phyloP scores from a whole-genome alignment of 2,797 vertebrate species.

The Tragopan temminckii region DNA sequence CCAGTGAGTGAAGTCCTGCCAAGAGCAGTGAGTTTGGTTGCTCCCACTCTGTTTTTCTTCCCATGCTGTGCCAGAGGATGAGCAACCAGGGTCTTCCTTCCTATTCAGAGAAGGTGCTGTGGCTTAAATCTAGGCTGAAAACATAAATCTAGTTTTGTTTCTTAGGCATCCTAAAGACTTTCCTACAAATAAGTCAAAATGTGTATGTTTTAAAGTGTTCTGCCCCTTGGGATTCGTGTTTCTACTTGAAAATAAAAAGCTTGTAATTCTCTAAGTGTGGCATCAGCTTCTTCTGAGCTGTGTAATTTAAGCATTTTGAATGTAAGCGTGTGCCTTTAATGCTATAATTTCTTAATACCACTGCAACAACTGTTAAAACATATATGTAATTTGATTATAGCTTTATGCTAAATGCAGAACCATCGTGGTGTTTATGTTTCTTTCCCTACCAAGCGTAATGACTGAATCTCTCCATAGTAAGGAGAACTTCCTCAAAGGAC shows the following conservation, averaged over 20 bases:
- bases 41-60: neutral
- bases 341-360: neutral
- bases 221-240: neutral
- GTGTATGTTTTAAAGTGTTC: neutral
- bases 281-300: neutral
- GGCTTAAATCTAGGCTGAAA: neutral
- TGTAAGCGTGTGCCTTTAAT: neutral
- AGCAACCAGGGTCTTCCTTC: neutral
- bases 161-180: neutral
- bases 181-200: neutral
- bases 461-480: constrained; percentile 15
- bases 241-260: neutral
- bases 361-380: neutral
- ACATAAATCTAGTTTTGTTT: neutral
- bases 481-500: neutral
- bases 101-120: neutral
- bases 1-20: neutral
- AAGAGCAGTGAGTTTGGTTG: neutral
- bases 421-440: constrained; percentile 26
- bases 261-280: neutral
- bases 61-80: neutral
- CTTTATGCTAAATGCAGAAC: constrained; percentile 27
- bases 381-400: constrained; percentile 32
- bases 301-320: constrained; percentile 20
- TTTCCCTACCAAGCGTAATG: neutral